Base-by-base conservation (phyloP, 2,113 vertebrate species). In the Erythrolamprus reginae region DNA sequence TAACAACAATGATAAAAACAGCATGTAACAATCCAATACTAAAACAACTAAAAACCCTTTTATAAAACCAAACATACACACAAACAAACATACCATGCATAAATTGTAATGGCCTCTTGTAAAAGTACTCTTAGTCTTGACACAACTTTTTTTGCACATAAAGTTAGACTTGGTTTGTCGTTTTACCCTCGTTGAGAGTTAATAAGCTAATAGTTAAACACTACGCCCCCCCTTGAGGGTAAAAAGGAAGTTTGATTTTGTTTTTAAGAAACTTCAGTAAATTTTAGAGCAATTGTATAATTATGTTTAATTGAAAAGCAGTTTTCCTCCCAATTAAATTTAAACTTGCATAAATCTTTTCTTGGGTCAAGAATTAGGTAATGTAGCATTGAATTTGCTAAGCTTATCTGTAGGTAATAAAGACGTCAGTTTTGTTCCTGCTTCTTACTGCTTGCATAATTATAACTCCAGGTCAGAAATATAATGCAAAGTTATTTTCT, bases 251-350 rank as follows among this genome's bases (percentile, higher is more conserved):
- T 86, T 51, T 90, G 21, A 38, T 4, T 82, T 82, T 89, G 5
- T 82, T 50, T 89, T 48, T 4, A 23, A 23, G 47, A 65, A 42
- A 77, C 87, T 86, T 12, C 48, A 55, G 48, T 58, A 53, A 82
- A 82, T 53, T 86, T 89, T 42, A 82, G 13, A 48, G 50, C 88
- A 89, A 89, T 92, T 89, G 77, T 92, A 19, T 89, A 85, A 87
- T 61, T 51, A 58, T n/a, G 4, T 89, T 0, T 86, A 93, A 89
- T 3, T 65, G 86, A 91, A 91, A 58, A 53, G 3, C 17, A 82
- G 50, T 82, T 47, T 87, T 10, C 88, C 6, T 6, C 89, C 94
- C 6, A 51, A 28, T 5, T 92, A 93, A 93, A 3, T 0, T 89
- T 52, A 21, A 0, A 86, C 5, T 89, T 91, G 28, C 38, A 58